phyloP scores from a whole-genome alignment of 2,888 invertebrate species.

The Epirrita christyi region DNA sequence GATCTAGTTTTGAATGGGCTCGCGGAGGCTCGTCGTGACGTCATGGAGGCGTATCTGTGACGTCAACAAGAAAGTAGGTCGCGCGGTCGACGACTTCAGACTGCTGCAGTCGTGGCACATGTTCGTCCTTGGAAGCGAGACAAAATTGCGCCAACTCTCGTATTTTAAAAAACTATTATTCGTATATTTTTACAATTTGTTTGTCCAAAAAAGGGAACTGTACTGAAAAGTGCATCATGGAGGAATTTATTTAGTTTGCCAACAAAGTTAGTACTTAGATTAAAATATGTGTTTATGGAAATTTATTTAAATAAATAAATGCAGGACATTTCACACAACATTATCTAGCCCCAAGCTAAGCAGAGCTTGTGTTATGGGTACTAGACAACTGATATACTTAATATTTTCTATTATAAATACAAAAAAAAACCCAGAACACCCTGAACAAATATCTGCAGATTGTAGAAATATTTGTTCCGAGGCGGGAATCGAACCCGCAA shows the following conservation, averaged over 20 bases:
- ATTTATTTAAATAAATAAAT: not conserved
- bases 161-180: conserved; percentile 14
- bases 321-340: too few species aligned
- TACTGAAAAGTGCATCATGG: too few species aligned
- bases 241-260: not conserved
- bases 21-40: conserved; percentile 73
- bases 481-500: too few species aligned
- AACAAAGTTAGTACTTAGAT: not conserved
- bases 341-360: too few species aligned
- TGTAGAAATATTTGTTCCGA: too few species aligned
- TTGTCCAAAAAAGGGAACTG: too few species aligned
- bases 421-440: too few species aligned
- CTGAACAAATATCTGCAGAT: too few species aligned
- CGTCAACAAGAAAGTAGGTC: conserved; percentile 77
- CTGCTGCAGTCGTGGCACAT: conserved; percentile 65
- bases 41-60: conserved; percentile 79
- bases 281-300: not conserved
- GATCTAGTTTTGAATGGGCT: conserved; percentile 82
- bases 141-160: conserved; percentile 39
- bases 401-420: too few species aligned
- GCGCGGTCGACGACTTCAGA: conserved; percentile 69
- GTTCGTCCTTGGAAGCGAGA: conserved; percentile 52
- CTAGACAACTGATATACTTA: too few species aligned
- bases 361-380: too few species aligned
- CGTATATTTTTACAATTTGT: not conserved